Base-by-base conservation (phyloP, 2,888 invertebrate genomes). In the Molorchus minor region DNA sequence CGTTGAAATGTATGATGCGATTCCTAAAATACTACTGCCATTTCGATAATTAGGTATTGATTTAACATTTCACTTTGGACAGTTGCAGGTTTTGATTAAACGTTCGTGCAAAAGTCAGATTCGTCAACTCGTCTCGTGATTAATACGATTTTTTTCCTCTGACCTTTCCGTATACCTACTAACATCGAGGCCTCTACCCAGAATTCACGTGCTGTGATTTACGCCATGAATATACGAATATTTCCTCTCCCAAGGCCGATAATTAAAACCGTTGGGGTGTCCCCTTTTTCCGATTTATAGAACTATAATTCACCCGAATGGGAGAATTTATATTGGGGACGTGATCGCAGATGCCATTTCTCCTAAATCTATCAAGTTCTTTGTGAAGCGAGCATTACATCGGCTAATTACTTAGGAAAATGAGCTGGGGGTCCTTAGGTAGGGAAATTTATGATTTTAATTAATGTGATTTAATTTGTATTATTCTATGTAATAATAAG, bases 281-380 rank as follows among this genome's bases (percentile, higher is more conserved):
- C 45, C 33, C 8, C 17, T 55, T 44, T 44, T 19, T 41, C 52
- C 41, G 53, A 58, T 58, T 55, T 45, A 59, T 49, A 49, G 41
- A 19, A 19, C 51, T 44, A 59, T 59, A 59, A 44, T 38, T 55
- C 55, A 44, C 16, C 25, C 17, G 30, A 54, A 54, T 44, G 54
- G 15, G 58, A 47, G 53, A 49, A 49, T 57, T 54, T 51, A 54
- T 61, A 61, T 54, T 54, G 57, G 35, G 56, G 56, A 43, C 44
- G 53, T 49, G 57, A 61, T 61, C 54, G 57, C 45, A 56, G 52
- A 38, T 21, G 40, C 44, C 49, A 38, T 29, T 38, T 25, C 8
- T 16, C 54, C 7, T 29, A 12, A 49, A 59, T 59, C 51, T 49
- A 49, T 55, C 59, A 16, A 29, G 30, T 45, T 16, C 30, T 12